A percentile compares a stretch with the other conserved stretches of the same genome.
These are phyloP conservation scores for Brachyopa scutellaris DNA, from an alignment of 2,888 invertebrate species.

Conservation along the genomic window DNA sequence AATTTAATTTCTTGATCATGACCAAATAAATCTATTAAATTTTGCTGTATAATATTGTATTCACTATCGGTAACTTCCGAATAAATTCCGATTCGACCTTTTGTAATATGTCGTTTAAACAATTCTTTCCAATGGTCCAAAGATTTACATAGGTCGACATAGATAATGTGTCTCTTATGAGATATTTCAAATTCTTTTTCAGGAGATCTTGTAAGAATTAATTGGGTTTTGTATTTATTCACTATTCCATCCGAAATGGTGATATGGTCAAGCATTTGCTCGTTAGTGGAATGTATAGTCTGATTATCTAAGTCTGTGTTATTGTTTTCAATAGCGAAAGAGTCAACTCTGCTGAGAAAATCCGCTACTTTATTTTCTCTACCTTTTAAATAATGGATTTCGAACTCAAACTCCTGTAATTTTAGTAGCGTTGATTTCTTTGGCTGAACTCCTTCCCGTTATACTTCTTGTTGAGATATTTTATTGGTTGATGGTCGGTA, in stretches of 20 bases:
- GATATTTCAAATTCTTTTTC: no score
- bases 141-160: no score
- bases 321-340: no score
- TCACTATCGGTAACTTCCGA: neutral
- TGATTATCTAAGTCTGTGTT: no score
- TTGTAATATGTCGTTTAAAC: no score
- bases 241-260: no score
- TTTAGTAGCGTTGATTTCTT: neutral
- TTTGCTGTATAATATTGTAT: conserved; percentile 3
- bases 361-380: conserved; percentile 9
- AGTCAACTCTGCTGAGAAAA: conserved; percentile 5
- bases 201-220: no score
- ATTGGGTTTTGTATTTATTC: no score
- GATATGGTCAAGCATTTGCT: no score
- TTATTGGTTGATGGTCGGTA: conserved; percentile 11
- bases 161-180: no score
- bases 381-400: neutral
- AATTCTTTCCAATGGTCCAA: neutral
- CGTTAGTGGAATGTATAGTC: no score
- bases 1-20: neutral
- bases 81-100: neutral
- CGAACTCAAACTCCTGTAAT: no score
- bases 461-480: conserved; percentile 17
- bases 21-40: neutral
- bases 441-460: conserved; percentile 15